Conservation (phyloP, 2,113 vertebrate species). For the Orientallactaga bullata region DNA sequence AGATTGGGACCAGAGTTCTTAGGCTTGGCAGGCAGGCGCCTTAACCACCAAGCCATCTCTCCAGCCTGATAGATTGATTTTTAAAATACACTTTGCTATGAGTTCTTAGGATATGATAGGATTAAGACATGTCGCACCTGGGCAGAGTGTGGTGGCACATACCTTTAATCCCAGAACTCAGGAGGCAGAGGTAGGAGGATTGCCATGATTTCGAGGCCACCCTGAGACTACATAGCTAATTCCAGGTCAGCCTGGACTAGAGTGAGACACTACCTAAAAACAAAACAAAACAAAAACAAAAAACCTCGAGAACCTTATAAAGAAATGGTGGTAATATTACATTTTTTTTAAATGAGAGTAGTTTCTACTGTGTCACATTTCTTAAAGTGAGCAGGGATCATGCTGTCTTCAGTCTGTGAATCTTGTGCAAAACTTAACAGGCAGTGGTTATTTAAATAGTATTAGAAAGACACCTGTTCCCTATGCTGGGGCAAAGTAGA, state of each 20-base stretch:
- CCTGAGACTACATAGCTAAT: no score
- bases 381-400: not conserved
- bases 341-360: not conserved
- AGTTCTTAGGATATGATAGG: not conserved
- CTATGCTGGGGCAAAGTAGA: not conserved
- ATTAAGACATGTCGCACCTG: constrained; percentile 22
- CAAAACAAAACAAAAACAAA: no score
- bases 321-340: not conserved
- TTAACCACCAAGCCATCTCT: no score
- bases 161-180: no score
- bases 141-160: no score
- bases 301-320: constrained; percentile 21
- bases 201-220: no score
- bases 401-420: not conserved
- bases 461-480: not conserved
- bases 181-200: no score
- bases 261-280: no score
- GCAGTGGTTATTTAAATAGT: not conserved
- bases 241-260: no score
- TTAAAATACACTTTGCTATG: not conserved
- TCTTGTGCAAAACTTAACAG: not conserved
- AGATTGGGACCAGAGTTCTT: no score
- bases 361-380: not conserved
- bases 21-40: no score
- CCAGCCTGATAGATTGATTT: not conserved